These are phyloP conservation scores for Hippolais icterina DNA, from an alignment of 2,113 vertebrate species.

Conservation along the genomic window DNA sequence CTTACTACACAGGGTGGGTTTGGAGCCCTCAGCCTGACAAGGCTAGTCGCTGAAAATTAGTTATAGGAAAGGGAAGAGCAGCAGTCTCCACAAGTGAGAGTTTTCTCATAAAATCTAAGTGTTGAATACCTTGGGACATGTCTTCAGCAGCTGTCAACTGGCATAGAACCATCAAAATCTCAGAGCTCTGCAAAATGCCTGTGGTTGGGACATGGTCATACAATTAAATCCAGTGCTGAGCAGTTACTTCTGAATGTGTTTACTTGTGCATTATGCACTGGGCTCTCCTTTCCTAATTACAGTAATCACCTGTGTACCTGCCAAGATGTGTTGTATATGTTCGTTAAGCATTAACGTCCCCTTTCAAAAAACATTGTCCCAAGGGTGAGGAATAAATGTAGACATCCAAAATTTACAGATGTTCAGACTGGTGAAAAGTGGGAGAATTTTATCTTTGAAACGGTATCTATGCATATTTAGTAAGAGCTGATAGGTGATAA, in stretches of 20 bases:
- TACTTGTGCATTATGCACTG: not conserved
- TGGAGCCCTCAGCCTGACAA: not conserved
- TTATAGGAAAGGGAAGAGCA: not conserved
- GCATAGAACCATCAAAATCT: not conserved
- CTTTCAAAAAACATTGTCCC: conserved; percentile 11
- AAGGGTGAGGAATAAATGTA: not conserved
- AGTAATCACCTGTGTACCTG: not conserved
- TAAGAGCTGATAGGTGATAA: not conserved
- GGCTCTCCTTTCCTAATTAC: not conserved
- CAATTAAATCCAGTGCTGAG: not conserved
- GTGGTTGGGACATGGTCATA: fast-evolving
- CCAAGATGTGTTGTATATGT: not conserved
- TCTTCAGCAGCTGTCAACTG: not conserved
- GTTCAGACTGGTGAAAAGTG: not conserved
- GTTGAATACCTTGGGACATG: not conserved
- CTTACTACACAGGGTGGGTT: not conserved
- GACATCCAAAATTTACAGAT: not conserved
- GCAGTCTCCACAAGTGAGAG: not conserved
- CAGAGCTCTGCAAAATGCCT: not conserved
- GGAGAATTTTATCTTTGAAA: conserved; percentile 2
- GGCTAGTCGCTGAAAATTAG: not conserved
- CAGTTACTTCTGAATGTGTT: not conserved
- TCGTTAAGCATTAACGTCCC: not conserved
- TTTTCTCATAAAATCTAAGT: not conserved
- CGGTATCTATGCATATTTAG: not conserved